Base-by-base conservation (phyloP, 1,140 invertebrate genomes). In the Rhopalosiphum padi region DNA sequence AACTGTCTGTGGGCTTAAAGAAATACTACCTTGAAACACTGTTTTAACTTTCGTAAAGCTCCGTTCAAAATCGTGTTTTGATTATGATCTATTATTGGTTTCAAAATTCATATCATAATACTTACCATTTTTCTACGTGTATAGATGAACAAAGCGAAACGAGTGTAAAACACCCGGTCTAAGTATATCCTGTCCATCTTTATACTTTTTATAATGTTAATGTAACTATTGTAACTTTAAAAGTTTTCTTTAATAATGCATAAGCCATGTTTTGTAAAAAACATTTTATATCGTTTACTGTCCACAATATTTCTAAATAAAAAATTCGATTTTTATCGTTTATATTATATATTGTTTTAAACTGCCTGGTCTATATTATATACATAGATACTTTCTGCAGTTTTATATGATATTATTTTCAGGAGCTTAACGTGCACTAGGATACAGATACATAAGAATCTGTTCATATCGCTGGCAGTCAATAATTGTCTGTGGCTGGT, bases 391-490 rank as follows among this genome's bases (percentile, higher is more conserved):
- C 30, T 30, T 77, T n/a, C 30, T 77, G 30, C 60, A 77, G 15
- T 18, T 60, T 0, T n/a, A 15, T 77, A 18, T 77, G 18, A n/a
- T n/a, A 77, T 77, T 77, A 25, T 85, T 94, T 94, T 1, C 94
- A 96, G 96, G 94, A 96, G 96, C 68, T 95, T 97, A 53, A 96
- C 96, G 82, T 99, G 98, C 95, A 97, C 98, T 11, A 96, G 98
- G 94, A 98, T 98, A 94, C 98, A 98, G 25, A 96, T 99, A 91
- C 98, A 99, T 95, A 99, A 98, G 96, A 98, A 99, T 95, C 96
- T 99, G 82, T 99, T 99, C 95, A 96, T 97, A 46, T 98, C 98
- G 37, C 98, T 99, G 95, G 98, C 98, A 11, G 95, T 97, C 85
- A 99, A 98, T 94, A 97, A 97, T 94, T 94, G 95, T 3, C 94